These are phyloP conservation scores for Troglohyphantes excavatus DNA, from an alignment of 2,888 invertebrate species.

Conservation along the genomic window DNA sequence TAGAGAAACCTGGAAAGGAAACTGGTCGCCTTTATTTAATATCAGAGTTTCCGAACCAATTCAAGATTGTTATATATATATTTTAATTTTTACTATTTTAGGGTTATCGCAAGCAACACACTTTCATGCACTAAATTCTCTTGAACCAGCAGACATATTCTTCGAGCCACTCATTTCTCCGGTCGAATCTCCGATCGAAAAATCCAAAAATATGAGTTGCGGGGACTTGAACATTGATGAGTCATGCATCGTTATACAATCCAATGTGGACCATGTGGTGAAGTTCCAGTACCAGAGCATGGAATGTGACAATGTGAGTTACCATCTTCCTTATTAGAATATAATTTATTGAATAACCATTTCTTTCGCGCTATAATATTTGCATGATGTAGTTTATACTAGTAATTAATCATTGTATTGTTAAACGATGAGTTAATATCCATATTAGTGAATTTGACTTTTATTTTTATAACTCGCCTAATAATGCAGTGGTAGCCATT, in stretches of 20 bases:
- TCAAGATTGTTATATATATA: too few species aligned
- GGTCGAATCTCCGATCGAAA: neutral
- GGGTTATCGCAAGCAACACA: neutral
- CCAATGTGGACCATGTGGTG: constrained; percentile 29
- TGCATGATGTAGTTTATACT: too few species aligned
- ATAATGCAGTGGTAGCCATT: too few species aligned
- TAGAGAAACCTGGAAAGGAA: too few species aligned
- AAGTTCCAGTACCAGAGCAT: constrained; percentile 62
- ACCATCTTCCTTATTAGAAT: neutral
- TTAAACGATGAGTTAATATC: too few species aligned
- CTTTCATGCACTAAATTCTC: neutral
- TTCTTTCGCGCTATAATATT: too few species aligned
- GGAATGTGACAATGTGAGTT: constrained; percentile 69
- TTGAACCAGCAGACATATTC: constrained; percentile 34
- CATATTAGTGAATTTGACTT: too few species aligned
- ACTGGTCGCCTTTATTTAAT: too few species aligned
- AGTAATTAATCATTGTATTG: too few species aligned
- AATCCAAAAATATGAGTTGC: constrained; percentile 51
- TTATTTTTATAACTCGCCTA: too few species aligned
- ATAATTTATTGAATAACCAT: too few species aligned
- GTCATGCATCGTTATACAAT: constrained; percentile 60
- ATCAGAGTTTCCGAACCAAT: too few species aligned
- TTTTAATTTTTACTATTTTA: neutral
- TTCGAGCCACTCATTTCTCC: neutral
- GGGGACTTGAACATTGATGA: constrained; percentile 48